Evolutionary conservation across 2,113 vertebrate genomes (phyloP).

Genomic region (Mobula birostris): DNA sequence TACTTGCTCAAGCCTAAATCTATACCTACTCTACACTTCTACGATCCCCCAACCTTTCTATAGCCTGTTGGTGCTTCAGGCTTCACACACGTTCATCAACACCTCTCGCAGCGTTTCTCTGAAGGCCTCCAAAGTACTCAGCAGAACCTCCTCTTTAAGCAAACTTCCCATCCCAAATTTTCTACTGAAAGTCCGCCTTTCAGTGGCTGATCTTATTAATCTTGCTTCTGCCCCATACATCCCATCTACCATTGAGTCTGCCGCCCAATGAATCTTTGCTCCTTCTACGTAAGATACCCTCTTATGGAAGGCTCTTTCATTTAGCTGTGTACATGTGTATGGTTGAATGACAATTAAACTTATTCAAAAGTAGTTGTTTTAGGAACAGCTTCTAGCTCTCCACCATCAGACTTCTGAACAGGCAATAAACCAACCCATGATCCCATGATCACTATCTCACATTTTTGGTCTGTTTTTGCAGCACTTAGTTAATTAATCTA

Average conservation of each 20-base stretch:
- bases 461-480: no score
- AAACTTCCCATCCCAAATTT: background rate
- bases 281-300: background rate
- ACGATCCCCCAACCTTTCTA: background rate
- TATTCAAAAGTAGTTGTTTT: no score
- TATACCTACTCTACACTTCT: background rate
- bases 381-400: no score
- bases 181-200: background rate
- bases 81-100: slow-evolving; percentile 12
- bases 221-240: background rate
- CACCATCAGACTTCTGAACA: no score
- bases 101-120: background rate
- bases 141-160: background rate
- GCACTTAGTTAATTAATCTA: no score
- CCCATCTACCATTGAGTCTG: background rate
- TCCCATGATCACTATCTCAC: no score
- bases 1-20: background rate
- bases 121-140: background rate
- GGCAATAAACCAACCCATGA: no score
- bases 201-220: background rate
- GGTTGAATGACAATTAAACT: no score
- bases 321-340: no score
- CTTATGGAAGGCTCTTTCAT: no score
- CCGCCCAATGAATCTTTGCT: background rate
- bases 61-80: background rate